Evolutionary conservation across 2,113 vertebrate species (phyloP).

Genomic region (Pleuronectes platessa): DNA sequence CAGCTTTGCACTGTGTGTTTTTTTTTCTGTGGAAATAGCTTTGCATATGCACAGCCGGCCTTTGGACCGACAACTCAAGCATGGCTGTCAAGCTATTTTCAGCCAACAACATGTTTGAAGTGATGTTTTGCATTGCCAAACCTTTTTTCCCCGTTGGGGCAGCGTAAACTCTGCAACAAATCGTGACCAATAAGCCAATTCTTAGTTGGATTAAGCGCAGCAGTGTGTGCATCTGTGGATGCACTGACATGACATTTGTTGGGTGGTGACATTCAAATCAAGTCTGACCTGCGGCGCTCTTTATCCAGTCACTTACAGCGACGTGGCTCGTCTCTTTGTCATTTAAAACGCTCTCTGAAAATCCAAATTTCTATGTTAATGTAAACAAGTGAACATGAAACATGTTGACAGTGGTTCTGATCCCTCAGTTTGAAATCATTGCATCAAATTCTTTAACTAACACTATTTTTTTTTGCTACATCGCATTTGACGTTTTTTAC

Average conservation of each 20-base stretch:
- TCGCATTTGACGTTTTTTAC: slow-evolving; percentile 19
- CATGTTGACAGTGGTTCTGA: slow-evolving; percentile 18
- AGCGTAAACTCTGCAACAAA: slow-evolving; percentile 50
- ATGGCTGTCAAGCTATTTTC: slow-evolving; percentile 71
- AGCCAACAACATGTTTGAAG: slow-evolving; percentile 67
- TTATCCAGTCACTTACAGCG: slow-evolving; percentile 25
- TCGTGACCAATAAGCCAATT: slow-evolving; percentile 31
- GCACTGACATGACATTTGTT: slow-evolving; percentile 42
- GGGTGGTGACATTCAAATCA: slow-evolving; percentile 46
- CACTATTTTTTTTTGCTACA: slow-evolving; percentile 1
- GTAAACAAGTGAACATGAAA: slow-evolving; percentile 29
- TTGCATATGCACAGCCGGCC: slow-evolving; percentile 39
- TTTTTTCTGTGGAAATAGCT: slow-evolving; percentile 24
- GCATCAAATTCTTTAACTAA: slow-evolving; percentile 1
- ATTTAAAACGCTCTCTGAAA: slow-evolving; percentile 35
- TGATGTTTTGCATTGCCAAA: slow-evolving; percentile 63
- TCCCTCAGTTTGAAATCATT: slow-evolving; percentile 28
- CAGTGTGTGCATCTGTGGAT: slow-evolving; percentile 41
- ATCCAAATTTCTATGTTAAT: slow-evolving; percentile 39
- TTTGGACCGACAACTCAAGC: slow-evolving; percentile 68
- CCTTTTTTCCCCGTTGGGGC: slow-evolving; percentile 36
- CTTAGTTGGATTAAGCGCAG: slow-evolving; percentile 35
- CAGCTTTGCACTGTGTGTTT: slow-evolving; percentile 31
- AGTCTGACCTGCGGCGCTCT: slow-evolving; percentile 38
- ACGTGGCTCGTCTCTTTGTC: slow-evolving; percentile 31